Percentiles rank a stretch among this genome's conserved stretches.
Conservation (phyloP, 1,140 invertebrate species). For the Psix sp. region DNA sequence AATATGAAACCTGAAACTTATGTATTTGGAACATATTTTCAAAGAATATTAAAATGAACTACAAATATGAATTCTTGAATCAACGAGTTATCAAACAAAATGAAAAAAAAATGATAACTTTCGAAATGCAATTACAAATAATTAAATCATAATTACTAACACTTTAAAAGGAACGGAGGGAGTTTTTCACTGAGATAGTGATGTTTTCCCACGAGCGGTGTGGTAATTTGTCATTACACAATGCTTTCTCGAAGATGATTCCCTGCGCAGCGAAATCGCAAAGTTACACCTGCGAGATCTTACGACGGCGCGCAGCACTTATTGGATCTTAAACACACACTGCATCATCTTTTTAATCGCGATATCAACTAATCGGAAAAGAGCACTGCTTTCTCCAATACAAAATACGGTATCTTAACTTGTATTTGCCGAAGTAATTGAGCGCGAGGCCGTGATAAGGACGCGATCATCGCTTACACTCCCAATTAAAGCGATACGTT, state of each 20-base stretch:
- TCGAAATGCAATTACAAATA: too few relatives aligned
- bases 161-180: too few relatives aligned
- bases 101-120: too few relatives aligned
- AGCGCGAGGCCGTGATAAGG: slow-evolving; percentile 57
- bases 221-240: too few relatives aligned
- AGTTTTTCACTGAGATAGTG: too few relatives aligned
- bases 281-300: slow-evolving; percentile 25
- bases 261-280: slow-evolving; percentile 12
- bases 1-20: too few relatives aligned
- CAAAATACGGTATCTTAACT: slow-evolving; percentile 53
- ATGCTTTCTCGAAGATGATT: slow-evolving; percentile 5
- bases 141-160: too few relatives aligned
- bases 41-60: too few relatives aligned
- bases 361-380: slow-evolving; percentile 49
- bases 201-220: too few relatives aligned
- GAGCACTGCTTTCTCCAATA: slow-evolving; percentile 55
- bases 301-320: slow-evolving; percentile 26
- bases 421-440: slow-evolving; percentile 59
- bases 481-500: slow-evolving; percentile 53
- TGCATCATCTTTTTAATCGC: slow-evolving; percentile 48
- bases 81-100: too few relatives aligned
- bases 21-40: too few relatives aligned
- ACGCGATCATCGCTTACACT: slow-evolving; percentile 42
- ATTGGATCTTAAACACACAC: slow-evolving; percentile 35
- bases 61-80: too few relatives aligned